Evolutionary conservation across 2,113 vertebrate genomes (phyloP), one percentile per base, ranked within the genome.

Genomic region (Willisornis vidua): DNA sequence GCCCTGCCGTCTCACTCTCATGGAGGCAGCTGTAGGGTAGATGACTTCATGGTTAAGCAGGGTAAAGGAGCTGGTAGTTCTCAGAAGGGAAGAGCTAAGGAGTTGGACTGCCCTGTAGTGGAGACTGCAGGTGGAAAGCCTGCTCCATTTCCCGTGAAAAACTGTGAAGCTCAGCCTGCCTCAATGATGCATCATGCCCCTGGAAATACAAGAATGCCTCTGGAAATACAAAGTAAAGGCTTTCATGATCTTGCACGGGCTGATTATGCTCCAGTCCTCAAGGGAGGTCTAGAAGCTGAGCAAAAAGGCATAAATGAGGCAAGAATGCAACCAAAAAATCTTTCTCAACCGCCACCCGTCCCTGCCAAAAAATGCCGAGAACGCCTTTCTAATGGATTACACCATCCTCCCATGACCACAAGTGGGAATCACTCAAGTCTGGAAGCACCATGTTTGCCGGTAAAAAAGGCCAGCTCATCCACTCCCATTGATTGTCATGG

Each of bases 311-410:
- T 68, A 85, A 89, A 87, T 26, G 97, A 98, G 85, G 78, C 96
- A 75, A 98, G 97, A 97, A 98, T 96, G 35, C 98, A 98, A 76
- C 95, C 98, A 73, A 99, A 99, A 98, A 98, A 98, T 89, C 97
- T 98, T 31, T 98, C 98, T 10, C 99, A 99, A 84, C 99, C 99
- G 0, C 99, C 99, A 20, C 99, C 99, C 0, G 99, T 99, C 37
- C 99, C 99, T 31, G 99, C 98, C 82, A 99, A 99, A 97, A 99
- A 99, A 98, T 98, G 98, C 85, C 98, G 98, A 95, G 99, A 99
- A 87, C 98, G 99, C 78, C 98, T 99, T 48, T 97, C 98, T 70
- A 99, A 99, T 49, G 99, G 99, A 52, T 97, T 99, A 10, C 98
- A 97, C 85, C 98, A 98, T 89, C 95, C 96, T 10, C 89, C 99